Base-by-base conservation (phyloP, 2,888 invertebrate genomes). In the Caenorhabditis becei region DNA sequence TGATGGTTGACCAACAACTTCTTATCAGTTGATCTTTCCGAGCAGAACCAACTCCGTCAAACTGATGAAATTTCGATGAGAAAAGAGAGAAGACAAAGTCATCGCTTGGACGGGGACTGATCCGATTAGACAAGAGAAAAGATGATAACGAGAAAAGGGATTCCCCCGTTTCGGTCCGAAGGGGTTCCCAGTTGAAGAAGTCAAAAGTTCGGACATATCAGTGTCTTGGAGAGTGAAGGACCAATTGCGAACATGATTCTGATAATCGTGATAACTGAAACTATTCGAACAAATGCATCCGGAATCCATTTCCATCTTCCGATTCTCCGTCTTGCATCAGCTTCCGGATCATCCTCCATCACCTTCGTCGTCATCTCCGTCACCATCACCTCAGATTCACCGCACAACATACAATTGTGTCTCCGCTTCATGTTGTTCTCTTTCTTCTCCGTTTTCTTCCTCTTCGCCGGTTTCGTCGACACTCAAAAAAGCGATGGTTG, bases 161-260 rank as follows among this genome's bases (percentile, higher is more conserved):
- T 41, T 74, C 63, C 74, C 74, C 66, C 63, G 51, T 62, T 72
- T 72, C 44, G 71, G 71, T 72, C 8, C 71, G 20, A 53, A 23
- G n/a, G n/a, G n/a, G n/a, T n/a, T n/a, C n/a, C n/a, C n/a, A n/a
- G n/a, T n/a, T n/a, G n/a, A n/a, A n/a, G n/a, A n/a, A n/a, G n/a
- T n/a, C n/a, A n/a, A n/a, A n/a, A n/a, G n/a, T n/a, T n/a, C n/a
- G n/a, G n/a, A n/a, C n/a, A n/a, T n/a, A n/a, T n/a, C n/a, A n/a
- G n/a, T n/a, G n/a, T n/a, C n/a, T n/a, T n/a, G n/a, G n/a, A n/a
- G n/a, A n/a, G n/a, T n/a, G n/a, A n/a, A n/a, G n/a, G n/a, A n/a
- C n/a, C n/a, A n/a, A n/a, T n/a, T n/a, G n/a, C n/a, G n/a, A n/a
- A n/a, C n/a, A n/a, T n/a, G n/a, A n/a, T n/a, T n/a, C n/a, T n/a